A percentile compares a stretch with the other conserved stretches of the same genome.
Conservation (phyloP, 2,797 vertebrate species). For the Hypotaenidia philippensis region DNA sequence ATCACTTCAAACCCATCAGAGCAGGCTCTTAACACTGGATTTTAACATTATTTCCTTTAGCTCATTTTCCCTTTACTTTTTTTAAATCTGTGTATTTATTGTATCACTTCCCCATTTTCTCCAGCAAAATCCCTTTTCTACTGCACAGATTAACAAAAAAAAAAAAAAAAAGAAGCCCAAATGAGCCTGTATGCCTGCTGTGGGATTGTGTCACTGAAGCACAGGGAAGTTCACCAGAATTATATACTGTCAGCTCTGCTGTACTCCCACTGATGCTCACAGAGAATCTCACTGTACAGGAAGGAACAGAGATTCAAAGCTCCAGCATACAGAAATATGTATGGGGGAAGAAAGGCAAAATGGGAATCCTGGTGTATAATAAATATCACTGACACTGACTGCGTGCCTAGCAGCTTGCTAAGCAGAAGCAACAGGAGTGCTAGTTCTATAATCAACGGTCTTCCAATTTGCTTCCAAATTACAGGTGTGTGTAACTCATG, state of each 20-base stretch:
- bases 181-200: neutral
- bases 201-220: neutral
- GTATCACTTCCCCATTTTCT: neutral
- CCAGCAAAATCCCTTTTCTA: neutral
- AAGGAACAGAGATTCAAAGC: neutral
- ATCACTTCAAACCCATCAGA: neutral
- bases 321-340: neutral
- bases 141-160: neutral
- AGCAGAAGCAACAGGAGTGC: constrained; percentile 30
- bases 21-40: neutral
- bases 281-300: neutral
- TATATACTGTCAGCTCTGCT: neutral
- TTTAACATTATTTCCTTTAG: neutral
- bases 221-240: neutral
- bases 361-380: neutral
- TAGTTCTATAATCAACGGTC: neutral
- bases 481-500: neutral
- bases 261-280: neutral
- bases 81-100: neutral
- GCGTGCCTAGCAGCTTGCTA: neutral
- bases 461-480: constrained; percentile 4
- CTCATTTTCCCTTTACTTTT: neutral
- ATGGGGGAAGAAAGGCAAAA: neutral
- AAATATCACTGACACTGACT: neutral
- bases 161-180: neutral